A percentile compares a stretch with the other conserved stretches of the same genome.
phyloP scores from a whole-genome alignment of 2,888 invertebrate species.

The Catocala fraxini region DNA sequence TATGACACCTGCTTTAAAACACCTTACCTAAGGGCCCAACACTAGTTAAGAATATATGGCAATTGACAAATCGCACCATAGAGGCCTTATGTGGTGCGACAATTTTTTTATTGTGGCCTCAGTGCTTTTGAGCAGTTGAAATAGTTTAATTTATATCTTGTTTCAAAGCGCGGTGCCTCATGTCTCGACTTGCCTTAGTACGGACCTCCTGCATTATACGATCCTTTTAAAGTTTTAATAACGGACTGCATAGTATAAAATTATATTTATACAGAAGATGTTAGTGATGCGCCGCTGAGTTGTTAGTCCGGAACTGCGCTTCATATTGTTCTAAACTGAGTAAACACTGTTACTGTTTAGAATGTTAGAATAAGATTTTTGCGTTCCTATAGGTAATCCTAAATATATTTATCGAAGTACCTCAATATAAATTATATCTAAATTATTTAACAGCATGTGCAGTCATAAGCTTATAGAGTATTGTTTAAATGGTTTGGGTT shows the following conservation, averaged over 20 bases:
- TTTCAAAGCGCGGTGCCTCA: slow-evolving; percentile 36
- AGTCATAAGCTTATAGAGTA: slow-evolving; percentile 11
- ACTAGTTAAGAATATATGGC: too few species aligned
- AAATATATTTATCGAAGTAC: slow-evolving; percentile 64
- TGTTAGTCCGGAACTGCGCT: slow-evolving; percentile 25
- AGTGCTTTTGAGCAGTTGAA: slow-evolving; percentile 19
- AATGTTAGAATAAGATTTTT: slow-evolving; percentile 60
- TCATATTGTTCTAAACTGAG: slow-evolving; percentile 29
- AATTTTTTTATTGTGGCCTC: slow-evolving; percentile 26
- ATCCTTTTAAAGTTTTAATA: slow-evolving; percentile 25
- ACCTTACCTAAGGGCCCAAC: too few species aligned
- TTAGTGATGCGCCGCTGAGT: slow-evolving; percentile 26
- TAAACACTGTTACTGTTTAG: slow-evolving; percentile 25
- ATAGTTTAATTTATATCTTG: slow-evolving; percentile 21
- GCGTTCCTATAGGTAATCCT: slow-evolving; percentile 76
- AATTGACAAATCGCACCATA: neutral
- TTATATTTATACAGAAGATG: slow-evolving; percentile 17
- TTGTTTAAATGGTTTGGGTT: slow-evolving; percentile 9
- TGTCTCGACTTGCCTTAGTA: slow-evolving; percentile 33
- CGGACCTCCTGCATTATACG: slow-evolving; percentile 22
- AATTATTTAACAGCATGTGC: slow-evolving; percentile 24
- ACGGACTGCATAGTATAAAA: slow-evolving; percentile 25
- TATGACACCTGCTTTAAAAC: slow-evolving; percentile 31
- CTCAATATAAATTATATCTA: slow-evolving; percentile 51
- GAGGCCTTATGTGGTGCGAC: slow-evolving; percentile 4